Evolutionary conservation across 2,113 vertebrate species (phyloP).

Genomic region (Benitochromis conjunctus): DNA sequence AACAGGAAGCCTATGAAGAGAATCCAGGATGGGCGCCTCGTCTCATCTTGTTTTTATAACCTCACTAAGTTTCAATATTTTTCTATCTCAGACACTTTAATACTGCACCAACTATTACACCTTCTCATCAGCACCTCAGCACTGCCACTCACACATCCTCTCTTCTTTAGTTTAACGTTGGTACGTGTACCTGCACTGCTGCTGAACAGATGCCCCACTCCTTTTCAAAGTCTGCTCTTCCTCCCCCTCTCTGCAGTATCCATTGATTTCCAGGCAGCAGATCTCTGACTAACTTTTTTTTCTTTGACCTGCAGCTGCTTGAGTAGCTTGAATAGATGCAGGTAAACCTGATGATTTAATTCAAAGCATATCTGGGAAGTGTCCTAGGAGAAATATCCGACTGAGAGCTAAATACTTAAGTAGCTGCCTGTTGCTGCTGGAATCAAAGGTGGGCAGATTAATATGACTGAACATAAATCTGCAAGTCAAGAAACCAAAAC

Average conservation of each 20-base stretch:
- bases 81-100: not conserved
- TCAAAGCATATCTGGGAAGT: not conserved
- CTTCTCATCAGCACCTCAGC: not conserved
- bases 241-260: not conserved
- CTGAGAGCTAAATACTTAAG: not conserved
- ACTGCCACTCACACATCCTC: not conserved
- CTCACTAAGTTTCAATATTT: not conserved
- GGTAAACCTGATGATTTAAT: not conserved
- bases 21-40: not conserved
- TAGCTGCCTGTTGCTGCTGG: not conserved
- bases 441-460: not conserved
- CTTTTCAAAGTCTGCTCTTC: not conserved
- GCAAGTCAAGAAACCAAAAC: not conserved
- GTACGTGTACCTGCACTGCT: slow-evolving; percentile 26
- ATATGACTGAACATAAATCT: not conserved
- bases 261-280: not conserved
- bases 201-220: not conserved
- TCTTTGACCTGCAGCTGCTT: not conserved
- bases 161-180: not conserved
- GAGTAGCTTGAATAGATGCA: not conserved
- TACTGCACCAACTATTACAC: not conserved
- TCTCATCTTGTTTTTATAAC: not conserved
- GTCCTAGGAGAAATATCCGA: not conserved
- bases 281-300: not conserved
- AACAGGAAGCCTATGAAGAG: not conserved